Conservation (phyloP, 2,888 invertebrate species). For the Eristalis intricaria region DNA sequence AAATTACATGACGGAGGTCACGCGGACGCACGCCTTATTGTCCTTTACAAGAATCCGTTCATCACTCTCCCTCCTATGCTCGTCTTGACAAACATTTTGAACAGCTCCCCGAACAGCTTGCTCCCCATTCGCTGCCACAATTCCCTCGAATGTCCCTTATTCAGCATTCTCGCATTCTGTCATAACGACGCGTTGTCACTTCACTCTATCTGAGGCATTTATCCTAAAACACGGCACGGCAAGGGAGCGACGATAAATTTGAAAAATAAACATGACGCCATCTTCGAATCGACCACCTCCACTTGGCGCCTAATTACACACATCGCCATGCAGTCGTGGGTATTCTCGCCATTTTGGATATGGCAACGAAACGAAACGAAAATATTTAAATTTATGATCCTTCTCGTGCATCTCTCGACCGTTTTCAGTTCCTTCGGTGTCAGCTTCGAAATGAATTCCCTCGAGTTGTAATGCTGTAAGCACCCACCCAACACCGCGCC, state of each 20-base stretch:
- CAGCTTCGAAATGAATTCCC: not conserved
- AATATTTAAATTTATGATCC: conserved; percentile 1
- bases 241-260: not conserved
- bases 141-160: not conserved
- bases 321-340: not conserved
- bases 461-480: not conserved
- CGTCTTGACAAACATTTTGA: too few relatives aligned
- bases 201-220: not conserved
- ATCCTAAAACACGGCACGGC: not conserved
- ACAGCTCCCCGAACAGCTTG: too few relatives aligned
- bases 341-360: not conserved
- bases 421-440: not conserved
- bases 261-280: not conserved
- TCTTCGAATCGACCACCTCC: not conserved
- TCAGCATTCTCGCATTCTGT: not conserved
- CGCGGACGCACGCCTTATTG: too few relatives aligned
- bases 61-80: too few relatives aligned
- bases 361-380: not conserved
- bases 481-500: not conserved
- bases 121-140: too few relatives aligned
- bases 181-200: not conserved
- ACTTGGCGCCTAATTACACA: not conserved
- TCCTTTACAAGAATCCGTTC: too few relatives aligned
- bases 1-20: too few relatives aligned
- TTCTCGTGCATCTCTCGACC: not conserved